Conservation (phyloP, 2,888 invertebrate genomes). For the Drepana falcataria region DNA sequence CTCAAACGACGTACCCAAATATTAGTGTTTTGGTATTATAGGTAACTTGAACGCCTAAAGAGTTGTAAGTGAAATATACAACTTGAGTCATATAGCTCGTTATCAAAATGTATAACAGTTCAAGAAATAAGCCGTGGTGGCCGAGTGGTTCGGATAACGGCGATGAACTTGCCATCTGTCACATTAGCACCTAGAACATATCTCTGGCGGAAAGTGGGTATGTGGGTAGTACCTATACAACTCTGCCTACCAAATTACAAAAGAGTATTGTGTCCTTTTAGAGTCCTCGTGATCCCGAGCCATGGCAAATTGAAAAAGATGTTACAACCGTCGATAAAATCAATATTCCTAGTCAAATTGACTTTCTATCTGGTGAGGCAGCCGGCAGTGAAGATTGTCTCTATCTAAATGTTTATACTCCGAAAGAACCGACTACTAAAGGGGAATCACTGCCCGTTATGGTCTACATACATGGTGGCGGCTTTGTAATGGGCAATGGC, state of each 20-base stretch:
- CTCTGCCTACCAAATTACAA: too few relatives aligned
- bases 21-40: too few relatives aligned
- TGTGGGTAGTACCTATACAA: too few relatives aligned
- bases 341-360: conserved; percentile 31
- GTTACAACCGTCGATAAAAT: conserved; percentile 52
- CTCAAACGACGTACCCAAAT: neutral
- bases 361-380: conserved; percentile 16
- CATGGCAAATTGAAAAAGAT: conserved; percentile 65
- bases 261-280: conserved; percentile 20
- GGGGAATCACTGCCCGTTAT: conserved; percentile 39
- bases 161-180: too few relatives aligned
- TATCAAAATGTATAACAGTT: too few relatives aligned
- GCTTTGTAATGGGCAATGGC: conserved; percentile 47
- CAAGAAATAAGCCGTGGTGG: too few relatives aligned
- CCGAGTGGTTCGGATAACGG: too few relatives aligned
- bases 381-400: conserved; percentile 57
- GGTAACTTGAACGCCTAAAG: too few relatives aligned
- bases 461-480: conserved; percentile 60
- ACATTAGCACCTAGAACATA: too few relatives aligned
- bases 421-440: conserved; percentile 20
- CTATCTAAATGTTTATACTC: conserved; percentile 53
- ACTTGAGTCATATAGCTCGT: too few relatives aligned
- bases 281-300: conserved; percentile 51
- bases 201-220: too few relatives aligned
- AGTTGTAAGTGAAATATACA: too few relatives aligned